A percentile compares a stretch with the other conserved stretches of the same genome.
These are phyloP conservation scores for Omphaloscelis lunosa DNA, from an alignment of 2,888 invertebrate genomes.

Conservation along the genomic window DNA sequence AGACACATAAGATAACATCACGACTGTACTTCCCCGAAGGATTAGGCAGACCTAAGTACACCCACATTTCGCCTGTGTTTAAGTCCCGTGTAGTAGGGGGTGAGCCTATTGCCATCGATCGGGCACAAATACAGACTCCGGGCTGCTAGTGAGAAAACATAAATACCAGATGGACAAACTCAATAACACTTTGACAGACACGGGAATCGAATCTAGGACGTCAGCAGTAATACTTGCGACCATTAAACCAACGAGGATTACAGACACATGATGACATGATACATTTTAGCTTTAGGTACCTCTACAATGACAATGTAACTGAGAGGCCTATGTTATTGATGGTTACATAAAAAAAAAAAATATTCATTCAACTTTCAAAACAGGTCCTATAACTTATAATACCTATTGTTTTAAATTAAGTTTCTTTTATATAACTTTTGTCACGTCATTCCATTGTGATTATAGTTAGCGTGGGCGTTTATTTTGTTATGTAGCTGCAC, in stretches of 20 bases:
- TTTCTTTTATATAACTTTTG: constrained; percentile 30
- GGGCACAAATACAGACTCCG: background rate
- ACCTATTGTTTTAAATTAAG: constrained; percentile 42
- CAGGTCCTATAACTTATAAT: constrained; percentile 6
- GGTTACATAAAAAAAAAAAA: background rate
- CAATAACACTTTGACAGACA: too few species aligned
- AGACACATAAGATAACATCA: background rate
- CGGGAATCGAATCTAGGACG: too few species aligned
- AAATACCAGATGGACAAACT: too few species aligned
- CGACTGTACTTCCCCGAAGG: too few species aligned
- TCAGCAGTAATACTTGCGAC: too few species aligned
- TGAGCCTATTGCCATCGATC: too few species aligned
- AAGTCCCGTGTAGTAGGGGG: too few species aligned
- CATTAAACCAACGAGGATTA: background rate
- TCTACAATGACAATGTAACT: background rate
- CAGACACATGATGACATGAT: background rate
- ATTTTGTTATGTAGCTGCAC: constrained; percentile 4
- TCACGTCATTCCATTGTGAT: constrained; percentile 34
- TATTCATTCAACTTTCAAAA: constrained; percentile 26
- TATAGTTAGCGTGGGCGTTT: constrained; percentile 32
- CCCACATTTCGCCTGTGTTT: too few species aligned
- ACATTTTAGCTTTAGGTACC: background rate
- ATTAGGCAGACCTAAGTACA: too few species aligned
- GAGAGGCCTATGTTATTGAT: background rate
- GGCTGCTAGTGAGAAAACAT: too few species aligned